These are phyloP conservation scores for Seriola rivoliana DNA, from an alignment of 2,113 vertebrate species.

Conservation along the genomic window DNA sequence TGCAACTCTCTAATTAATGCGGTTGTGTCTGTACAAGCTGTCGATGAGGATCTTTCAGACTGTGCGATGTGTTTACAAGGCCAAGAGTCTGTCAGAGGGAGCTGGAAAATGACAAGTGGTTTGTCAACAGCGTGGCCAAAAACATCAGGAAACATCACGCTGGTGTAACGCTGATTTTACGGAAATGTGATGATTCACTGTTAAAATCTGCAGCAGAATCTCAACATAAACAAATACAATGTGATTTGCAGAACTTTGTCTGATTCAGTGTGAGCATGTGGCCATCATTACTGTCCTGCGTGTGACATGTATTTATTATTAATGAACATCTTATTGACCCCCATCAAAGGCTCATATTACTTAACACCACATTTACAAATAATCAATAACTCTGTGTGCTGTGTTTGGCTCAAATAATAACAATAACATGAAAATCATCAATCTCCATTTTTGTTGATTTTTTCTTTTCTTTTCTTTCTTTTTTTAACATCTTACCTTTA, in stretches of 20 bases:
- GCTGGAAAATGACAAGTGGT: background rate
- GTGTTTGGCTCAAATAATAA: background rate
- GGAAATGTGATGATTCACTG: background rate
- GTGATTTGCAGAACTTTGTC: background rate
- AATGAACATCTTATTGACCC: background rate
- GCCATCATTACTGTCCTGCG: slow-evolving; percentile 4
- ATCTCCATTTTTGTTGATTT: no score
- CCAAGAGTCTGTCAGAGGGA: slow-evolving; percentile 10
- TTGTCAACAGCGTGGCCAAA: background rate
- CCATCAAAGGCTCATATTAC: slow-evolving; percentile 27
- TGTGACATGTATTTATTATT: slow-evolving; percentile 49
- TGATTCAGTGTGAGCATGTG: slow-evolving; percentile 11
- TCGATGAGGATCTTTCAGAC: slow-evolving; percentile 1
- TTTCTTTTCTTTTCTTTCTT: no score
- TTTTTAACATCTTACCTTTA: no score
- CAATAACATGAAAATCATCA: no score
- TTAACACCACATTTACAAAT: slow-evolving; percentile 11
- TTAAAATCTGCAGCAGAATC: background rate
- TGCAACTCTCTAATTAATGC: slow-evolving; percentile 6
- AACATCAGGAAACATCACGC: background rate
- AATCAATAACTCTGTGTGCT: slow-evolving; percentile 51
- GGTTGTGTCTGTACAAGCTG: background rate
- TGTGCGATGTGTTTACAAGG: background rate
- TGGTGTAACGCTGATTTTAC: background rate
- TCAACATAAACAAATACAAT: background rate